Conservation (phyloP, 1,140 invertebrate genomes). For the Hesperophylax magnus region DNA sequence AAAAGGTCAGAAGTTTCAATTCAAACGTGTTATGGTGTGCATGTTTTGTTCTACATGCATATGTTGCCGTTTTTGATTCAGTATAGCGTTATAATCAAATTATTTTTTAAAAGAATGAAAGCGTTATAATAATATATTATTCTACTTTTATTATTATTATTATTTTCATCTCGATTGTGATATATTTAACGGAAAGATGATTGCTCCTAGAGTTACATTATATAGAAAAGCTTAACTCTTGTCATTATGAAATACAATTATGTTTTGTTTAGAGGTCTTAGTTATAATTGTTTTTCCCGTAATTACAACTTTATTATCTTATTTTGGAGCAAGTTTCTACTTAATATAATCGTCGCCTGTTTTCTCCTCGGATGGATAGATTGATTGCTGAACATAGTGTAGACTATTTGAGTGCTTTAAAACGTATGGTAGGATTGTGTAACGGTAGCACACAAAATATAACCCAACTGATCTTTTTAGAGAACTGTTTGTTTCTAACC, state of each 20-base stretch:
- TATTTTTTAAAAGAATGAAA: slow-evolving; percentile 31
- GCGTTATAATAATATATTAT: slow-evolving; percentile 27
- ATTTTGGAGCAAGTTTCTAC: background rate
- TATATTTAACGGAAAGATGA: slow-evolving; percentile 50
- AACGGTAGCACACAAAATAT: background rate
- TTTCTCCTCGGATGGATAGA: slow-evolving; percentile 4
- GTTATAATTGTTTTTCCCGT: slow-evolving; percentile 15
- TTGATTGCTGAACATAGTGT: slow-evolving; percentile 8
- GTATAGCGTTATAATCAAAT: slow-evolving; percentile 22
- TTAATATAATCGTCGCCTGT: slow-evolving; percentile 17
- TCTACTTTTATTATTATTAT: slow-evolving; percentile 17
- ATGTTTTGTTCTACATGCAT: slow-evolving; percentile 23
- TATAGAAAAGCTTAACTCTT: slow-evolving; percentile 45
- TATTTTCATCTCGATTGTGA: slow-evolving; percentile 55
- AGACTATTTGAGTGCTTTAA: slow-evolving; percentile 29
- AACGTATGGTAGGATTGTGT: slow-evolving; percentile 12
- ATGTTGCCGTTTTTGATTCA: slow-evolving; percentile 28
- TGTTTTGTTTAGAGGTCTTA: slow-evolving; percentile 32
- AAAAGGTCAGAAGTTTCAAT: slow-evolving; percentile 35
- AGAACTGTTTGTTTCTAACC: background rate
- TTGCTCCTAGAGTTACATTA: slow-evolving; percentile 50
- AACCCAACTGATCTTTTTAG: slow-evolving; percentile 24
- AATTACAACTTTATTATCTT: slow-evolving; percentile 1
- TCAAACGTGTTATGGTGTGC: slow-evolving; percentile 14
- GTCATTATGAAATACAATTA: slow-evolving; percentile 42